Conservation (phyloP, 2,888 invertebrate species). For the Drosophila pegasa region DNA sequence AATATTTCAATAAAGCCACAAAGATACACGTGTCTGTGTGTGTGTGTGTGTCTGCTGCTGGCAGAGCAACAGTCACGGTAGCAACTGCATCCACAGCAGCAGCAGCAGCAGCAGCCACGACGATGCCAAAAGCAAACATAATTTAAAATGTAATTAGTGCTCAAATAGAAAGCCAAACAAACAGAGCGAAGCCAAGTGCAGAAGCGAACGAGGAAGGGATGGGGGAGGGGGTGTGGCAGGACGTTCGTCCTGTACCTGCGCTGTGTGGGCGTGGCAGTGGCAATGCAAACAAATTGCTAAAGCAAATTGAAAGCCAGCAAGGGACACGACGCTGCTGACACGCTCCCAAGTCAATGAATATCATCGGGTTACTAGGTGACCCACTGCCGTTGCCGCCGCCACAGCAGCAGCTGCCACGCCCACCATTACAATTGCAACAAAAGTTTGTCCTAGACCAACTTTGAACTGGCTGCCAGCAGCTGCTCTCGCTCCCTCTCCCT, state of each 20-base stretch:
- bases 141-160: conserved; percentile 82
- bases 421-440: conserved; percentile 42
- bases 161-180: conserved; percentile 80
- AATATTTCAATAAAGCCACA: conserved; percentile 73
- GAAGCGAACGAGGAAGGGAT: too few relatives aligned
- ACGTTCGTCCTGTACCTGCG: not conserved
- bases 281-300: conserved; percentile 68
- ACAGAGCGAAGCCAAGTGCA: conserved; percentile 32
- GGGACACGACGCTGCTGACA: conserved; percentile 23
- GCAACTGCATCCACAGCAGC: conserved; percentile 43
- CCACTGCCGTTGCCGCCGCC: conserved; percentile 58
- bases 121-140: conserved; percentile 79
- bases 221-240: not conserved
- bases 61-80: conserved; percentile 48
- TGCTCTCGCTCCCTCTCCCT: too few relatives aligned
- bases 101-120: conserved; percentile 23
- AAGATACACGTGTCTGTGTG: conserved; percentile 18
- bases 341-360: conserved; percentile 73
- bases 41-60: conserved; percentile 29
- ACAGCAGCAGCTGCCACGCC: conserved; percentile 21
- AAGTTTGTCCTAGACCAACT: conserved; percentile 82
- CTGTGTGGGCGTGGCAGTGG: conserved; percentile 56
- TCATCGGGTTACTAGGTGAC: conserved; percentile 82
- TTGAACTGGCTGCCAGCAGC: conserved; percentile 41
- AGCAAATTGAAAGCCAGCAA: conserved; percentile 57